Conservation (phyloP, 2,797 vertebrate genomes). For the Aeoliscus strigatus region DNA sequence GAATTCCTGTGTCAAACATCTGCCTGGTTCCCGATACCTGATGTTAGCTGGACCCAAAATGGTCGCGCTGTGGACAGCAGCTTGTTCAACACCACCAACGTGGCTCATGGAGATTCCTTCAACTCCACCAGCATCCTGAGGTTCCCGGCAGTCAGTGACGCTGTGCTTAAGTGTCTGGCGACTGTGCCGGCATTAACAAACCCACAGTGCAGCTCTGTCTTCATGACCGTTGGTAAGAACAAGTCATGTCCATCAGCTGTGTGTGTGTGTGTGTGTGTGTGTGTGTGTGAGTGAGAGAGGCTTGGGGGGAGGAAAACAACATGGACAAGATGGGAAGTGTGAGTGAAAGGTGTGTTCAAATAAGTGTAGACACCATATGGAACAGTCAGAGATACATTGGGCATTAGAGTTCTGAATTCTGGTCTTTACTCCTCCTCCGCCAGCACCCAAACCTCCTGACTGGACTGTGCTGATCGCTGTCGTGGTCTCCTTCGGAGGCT, state of each 20-base stretch:
- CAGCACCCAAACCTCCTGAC: slow-evolving; percentile 55
- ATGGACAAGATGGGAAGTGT: too few relatives aligned
- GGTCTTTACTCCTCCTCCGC: not conserved
- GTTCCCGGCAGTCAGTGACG: slow-evolving; percentile 39
- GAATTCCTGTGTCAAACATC: slow-evolving; percentile 53
- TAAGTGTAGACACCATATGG: too few relatives aligned
- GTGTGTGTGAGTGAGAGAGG: too few relatives aligned
- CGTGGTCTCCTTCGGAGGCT: slow-evolving; percentile 57
- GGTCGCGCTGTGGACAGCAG: slow-evolving; percentile 23
- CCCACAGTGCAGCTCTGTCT: slow-evolving; percentile 47
- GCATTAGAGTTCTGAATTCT: not conserved
- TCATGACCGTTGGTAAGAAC: slow-evolving; percentile 65
- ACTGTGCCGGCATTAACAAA: slow-evolving; percentile 27
- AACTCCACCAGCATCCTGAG: slow-evolving; percentile 62
- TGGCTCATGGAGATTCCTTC: slow-evolving; percentile 16
- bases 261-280: too few relatives aligned
- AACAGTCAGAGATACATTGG: not conserved
- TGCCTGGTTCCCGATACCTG: slow-evolving; percentile 62
- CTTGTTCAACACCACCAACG: slow-evolving; percentile 55
- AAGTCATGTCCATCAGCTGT: not conserved
- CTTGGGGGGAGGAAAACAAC: too few relatives aligned
- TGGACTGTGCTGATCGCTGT: slow-evolving; percentile 72
- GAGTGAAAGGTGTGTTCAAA: too few relatives aligned
- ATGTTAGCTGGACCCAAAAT: slow-evolving; percentile 58
- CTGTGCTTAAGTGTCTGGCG: slow-evolving; percentile 55